A percentile compares a stretch with the other conserved stretches of the same genome.
These are phyloP conservation scores for Epistrophe grossulariae DNA, from an alignment of 2,888 invertebrate genomes.

Conservation along the genomic window DNA sequence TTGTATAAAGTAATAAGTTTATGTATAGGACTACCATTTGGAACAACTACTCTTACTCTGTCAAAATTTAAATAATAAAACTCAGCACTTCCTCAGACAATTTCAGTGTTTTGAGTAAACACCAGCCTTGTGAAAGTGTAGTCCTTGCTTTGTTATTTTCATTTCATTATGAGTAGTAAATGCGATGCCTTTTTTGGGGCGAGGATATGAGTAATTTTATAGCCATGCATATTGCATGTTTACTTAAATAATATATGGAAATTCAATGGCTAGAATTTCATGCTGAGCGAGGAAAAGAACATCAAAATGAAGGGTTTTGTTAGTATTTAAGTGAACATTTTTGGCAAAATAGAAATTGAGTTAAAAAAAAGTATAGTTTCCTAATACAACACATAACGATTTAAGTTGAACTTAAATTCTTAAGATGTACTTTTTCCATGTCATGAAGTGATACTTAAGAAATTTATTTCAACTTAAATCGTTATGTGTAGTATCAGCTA, in stretches of 20 bases:
- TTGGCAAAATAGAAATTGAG: neutral
- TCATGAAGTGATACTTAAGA: no score
- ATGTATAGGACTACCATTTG: no score
- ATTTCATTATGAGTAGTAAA: neutral
- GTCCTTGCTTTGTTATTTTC: neutral
- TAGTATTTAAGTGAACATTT: neutral
- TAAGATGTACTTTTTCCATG: no score
- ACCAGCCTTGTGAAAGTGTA: neutral
- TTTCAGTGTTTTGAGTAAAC: slow-evolving; percentile 9
- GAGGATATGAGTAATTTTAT: slow-evolving; percentile 1
- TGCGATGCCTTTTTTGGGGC: neutral
- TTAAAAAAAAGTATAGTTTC: neutral
- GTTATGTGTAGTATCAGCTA: no score
- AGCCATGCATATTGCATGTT: slow-evolving; percentile 7
- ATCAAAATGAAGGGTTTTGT: neutral
- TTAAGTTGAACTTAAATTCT: no score
- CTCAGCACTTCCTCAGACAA: slow-evolving; percentile 25
- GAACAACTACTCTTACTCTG: neutral
- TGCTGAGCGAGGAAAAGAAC: neutral
- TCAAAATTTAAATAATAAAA: slow-evolving; percentile 26
- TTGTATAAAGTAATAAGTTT: neutral
- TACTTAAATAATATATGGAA: slow-evolving; percentile 7
- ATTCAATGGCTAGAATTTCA: neutral
- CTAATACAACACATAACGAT: no score
- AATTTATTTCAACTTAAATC: no score